Base-by-base conservation (phyloP, 1,140 invertebrate genomes). In the Chrysoperla carnea region DNA sequence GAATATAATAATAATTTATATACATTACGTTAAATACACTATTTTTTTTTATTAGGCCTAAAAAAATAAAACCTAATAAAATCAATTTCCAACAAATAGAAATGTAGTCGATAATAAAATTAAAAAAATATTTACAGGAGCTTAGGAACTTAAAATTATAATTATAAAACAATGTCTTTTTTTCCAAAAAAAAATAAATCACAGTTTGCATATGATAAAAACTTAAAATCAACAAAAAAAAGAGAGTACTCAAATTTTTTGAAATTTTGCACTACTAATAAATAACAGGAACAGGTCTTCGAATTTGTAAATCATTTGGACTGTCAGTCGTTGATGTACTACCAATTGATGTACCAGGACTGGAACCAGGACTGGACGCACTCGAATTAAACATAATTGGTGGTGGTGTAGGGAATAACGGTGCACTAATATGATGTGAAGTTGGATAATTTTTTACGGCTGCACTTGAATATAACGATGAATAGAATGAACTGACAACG, bases 401-500 rank as follows among this genome's bases (percentile, higher is more conserved):
- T 29, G 57, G 52, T 36, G 58, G 60, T 37, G 53, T 59, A 12
- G 59, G 43, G 6, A 51, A 47, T 8, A 52, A 45, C 40, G 57
- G 53, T 13, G 52, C 51, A 23, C 17, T 23, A 3, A 23, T 3
- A 31, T 59, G 60, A 6, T 59, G 64, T 27, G 60, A 54, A 28
- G 61, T 52, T 12, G 63, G 58, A 42, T 62, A 64, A 29, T 54
- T 56, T 42, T 56, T 57, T 9, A 9, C 23, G 49, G 47, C 27
- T 43, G 17, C 17, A 33, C n/a, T 33, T 12, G 44, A 51, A 57
- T 75, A 75, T 38, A 73, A 62, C 33, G 69, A 70, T 5, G 74
- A 72, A 50, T 78, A 77, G 49, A 78, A 71, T 43, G 70, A 72
- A 46, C 69, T 53, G 8, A 71, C 64, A 1, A 75, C 60, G 29